Base-by-base conservation (phyloP, 2,113 vertebrate genomes). In the Dissostichus mawsoni region DNA sequence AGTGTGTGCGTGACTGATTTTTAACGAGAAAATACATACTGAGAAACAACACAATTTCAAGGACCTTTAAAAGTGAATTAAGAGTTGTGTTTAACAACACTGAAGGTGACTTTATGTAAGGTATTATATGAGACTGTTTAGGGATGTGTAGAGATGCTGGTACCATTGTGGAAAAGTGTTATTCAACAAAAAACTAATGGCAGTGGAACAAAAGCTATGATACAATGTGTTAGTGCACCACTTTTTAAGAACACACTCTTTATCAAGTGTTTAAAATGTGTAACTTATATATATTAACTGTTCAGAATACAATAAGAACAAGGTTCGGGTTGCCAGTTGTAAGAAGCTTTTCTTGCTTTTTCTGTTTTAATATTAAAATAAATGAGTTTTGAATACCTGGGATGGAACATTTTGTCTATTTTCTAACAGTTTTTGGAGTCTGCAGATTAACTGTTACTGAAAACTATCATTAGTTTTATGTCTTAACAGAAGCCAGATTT, bases 1-100 rank as follows among this genome's bases (percentile, higher is more conserved):
- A 9, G 17, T 36, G 25, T 61, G 45, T 76, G 69, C 14, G 14
- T 70, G 76, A 74, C 63, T 65, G 29, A 56, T 71, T 78, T 55
- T 29, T 59, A 44, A 59, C 9, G 2, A 51, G 25, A 74, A 45
- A 73, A 55, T 45, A 2, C 0, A 20, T 0, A 11, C 23, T 50
- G 65, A 72, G 11, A 29, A 29, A 29, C 29, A 29, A 29, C 29
- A 29, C 11, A 5, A n/a, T 45, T 16, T 72, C 33, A 7, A 11
- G n/a, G 62, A 16, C n/a, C 20, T 65, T 29, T 78, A 67, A 9
- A 56, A 16, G 13, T 5, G 36, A 36, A 7, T 23, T 18, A 11
- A n/a, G 9, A 45, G 9, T 57, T 45, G 58, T 67, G 45, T 71
- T 76, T 23, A n/a, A 69, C n/a, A 63, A 18, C 11, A 23, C 13